These are phyloP conservation scores for Carcharodon carcharias DNA, from an alignment of 2,797 vertebrate species.

Conservation along the genomic window DNA sequence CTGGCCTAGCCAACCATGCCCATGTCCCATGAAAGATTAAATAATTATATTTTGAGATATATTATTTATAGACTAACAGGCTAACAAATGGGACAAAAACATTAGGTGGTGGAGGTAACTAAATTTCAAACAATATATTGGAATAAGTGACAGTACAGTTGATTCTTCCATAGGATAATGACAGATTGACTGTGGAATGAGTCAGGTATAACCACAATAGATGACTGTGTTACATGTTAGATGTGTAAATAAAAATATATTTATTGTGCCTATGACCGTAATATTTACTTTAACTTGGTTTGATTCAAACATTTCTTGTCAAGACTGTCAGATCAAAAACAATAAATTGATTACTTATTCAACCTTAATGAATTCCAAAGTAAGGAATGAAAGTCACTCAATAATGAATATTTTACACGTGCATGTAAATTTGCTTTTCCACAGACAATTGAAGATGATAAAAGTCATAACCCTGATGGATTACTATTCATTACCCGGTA, in stretches of 20 bases:
- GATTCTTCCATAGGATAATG: background rate
- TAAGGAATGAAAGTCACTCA: background rate
- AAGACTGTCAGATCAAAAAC: background rate
- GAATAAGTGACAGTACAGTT: background rate
- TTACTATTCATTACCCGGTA: background rate
- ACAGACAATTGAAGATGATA: background rate
- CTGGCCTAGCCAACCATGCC: no score
- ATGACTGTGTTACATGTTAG: background rate
- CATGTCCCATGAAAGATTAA: no score
- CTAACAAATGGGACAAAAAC: no score
- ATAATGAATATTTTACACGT: slow-evolving; percentile 5
- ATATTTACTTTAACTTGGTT: slow-evolving; percentile 2
- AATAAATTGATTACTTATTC: background rate
- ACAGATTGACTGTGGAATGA: background rate
- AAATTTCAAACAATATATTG: background rate
- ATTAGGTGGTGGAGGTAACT: background rate
- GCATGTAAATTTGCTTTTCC: background rate
- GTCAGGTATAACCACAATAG: background rate
- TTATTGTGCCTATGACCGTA: background rate
- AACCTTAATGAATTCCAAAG: background rate
- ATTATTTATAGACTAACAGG: no score
- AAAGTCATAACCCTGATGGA: background rate
- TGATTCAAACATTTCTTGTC: background rate
- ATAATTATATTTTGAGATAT: no score
- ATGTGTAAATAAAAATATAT: background rate